Conservation (phyloP, 1,140 invertebrate genomes). For the Aradophagus sp. region DNA sequence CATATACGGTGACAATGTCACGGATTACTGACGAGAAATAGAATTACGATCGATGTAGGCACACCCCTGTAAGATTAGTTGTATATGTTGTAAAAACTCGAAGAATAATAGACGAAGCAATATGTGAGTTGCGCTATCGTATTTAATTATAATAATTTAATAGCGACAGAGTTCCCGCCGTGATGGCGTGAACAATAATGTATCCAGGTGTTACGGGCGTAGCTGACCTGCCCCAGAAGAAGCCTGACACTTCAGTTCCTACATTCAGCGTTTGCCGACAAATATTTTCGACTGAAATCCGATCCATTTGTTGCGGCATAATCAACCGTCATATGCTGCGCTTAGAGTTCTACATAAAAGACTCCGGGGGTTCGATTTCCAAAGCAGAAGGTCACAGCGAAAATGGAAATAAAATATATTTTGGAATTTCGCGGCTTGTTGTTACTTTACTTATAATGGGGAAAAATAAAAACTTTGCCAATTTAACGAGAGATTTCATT, state of each 20-base stretch:
- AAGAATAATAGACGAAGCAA: conserved; percentile 60
- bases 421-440: conserved; percentile 24
- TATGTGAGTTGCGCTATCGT: conserved; percentile 51
- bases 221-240: conserved; percentile 27
- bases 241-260: conserved; percentile 48
- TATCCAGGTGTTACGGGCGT: conserved; percentile 55
- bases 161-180: conserved; percentile 41
- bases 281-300: conserved; percentile 66
- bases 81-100: conserved; percentile 59
- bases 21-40: too few relatives aligned
- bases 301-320: conserved; percentile 57
- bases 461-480: conserved; percentile 20
- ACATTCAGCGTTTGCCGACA: conserved; percentile 61
- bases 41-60: too few relatives aligned
- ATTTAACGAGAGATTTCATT: conserved; percentile 38
- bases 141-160: conserved; percentile 71
- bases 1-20: too few relatives aligned
- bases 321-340: conserved; percentile 51
- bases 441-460: conserved; percentile 8
- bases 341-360: conserved; percentile 34
- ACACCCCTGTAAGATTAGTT: conserved; percentile 25
- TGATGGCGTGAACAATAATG: conserved; percentile 35
- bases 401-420: conserved; percentile 46
- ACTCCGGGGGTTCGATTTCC: conserved; percentile 27
- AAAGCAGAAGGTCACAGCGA: conserved; percentile 17